phyloP scores from a whole-genome alignment of 2,888 invertebrate species.

The Stratiomys singularior region DNA sequence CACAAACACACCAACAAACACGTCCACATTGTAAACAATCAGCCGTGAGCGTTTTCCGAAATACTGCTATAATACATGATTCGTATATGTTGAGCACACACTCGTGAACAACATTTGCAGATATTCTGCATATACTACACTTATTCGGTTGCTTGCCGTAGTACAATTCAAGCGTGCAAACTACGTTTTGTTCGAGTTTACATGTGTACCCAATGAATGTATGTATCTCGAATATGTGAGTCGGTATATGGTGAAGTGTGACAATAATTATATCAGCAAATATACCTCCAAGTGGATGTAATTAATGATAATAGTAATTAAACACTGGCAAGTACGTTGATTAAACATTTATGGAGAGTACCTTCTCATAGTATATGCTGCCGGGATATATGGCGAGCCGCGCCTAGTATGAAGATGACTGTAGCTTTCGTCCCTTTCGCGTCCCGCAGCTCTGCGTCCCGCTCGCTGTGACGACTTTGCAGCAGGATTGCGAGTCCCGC shows the following conservation, averaged over 20 bases:
- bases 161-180: background rate
- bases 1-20: constrained; percentile 44
- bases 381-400: background rate
- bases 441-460: background rate
- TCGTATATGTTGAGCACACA: background rate
- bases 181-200: background rate
- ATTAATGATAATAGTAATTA: constrained; percentile 57
- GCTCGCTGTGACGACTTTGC: background rate
- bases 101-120: background rate
- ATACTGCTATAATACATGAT: too few species aligned
- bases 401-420: background rate
- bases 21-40: constrained; percentile 42
- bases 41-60: constrained; percentile 19
- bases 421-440: constrained; percentile 1
- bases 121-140: background rate
- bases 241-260: constrained; percentile 51
- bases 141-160: too few species aligned
- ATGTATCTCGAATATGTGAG: background rate
- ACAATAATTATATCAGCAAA: constrained; percentile 57
- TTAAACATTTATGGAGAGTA: constrained; percentile 55
- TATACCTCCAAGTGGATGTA: constrained; percentile 52
- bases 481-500: background rate
- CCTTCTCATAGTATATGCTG: background rate
- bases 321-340: constrained; percentile 56
- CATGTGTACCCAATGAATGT: background rate